A percentile compares a stretch with the other conserved stretches of the same genome.
phyloP scores from a whole-genome alignment of 2,797 vertebrate species.

The Oophaga sylvatica region DNA sequence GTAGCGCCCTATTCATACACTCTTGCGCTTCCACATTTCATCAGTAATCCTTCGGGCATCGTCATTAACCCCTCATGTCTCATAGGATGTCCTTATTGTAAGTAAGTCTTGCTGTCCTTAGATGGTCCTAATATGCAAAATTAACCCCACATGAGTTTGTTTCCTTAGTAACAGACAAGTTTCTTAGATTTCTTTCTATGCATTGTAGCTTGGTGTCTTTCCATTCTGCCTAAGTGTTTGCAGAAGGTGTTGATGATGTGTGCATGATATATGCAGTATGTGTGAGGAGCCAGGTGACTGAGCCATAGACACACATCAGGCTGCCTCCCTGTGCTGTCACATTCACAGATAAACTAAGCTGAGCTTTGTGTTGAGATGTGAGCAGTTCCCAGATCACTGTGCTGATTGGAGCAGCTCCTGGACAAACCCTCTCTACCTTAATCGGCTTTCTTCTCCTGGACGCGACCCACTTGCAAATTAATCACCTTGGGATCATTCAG shows the following conservation, averaged over 20 bases:
- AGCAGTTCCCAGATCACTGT: constrained; percentile 48
- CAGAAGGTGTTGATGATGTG: not conserved
- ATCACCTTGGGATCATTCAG: constrained; percentile 59
- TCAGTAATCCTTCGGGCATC: not conserved
- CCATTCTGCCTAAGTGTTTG: not conserved
- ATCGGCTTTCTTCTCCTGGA: constrained; percentile 55
- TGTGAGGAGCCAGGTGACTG: constrained; percentile 32
- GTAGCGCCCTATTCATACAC: not conserved
- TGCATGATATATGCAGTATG: not conserved
- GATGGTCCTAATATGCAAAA: not conserved
- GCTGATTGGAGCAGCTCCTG: constrained; percentile 11
- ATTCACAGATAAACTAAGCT: constrained; percentile 48
- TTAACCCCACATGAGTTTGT: not conserved
- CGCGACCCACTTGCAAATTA: constrained; percentile 56
- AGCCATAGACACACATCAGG: constrained; percentile 12
- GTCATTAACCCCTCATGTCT: not conserved
- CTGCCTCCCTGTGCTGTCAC: constrained; percentile 46
- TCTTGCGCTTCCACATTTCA: not conserved
- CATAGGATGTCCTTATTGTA: not conserved
- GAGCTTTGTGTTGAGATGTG: constrained; percentile 55
- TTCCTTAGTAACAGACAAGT: not conserved
- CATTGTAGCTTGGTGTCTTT: not conserved
- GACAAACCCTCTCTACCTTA: constrained; percentile 56
- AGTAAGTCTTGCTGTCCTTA: not conserved
- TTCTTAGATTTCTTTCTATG: not conserved